These are phyloP conservation scores for Lasioglossum oenotherae DNA, from an alignment of 2,888 invertebrate genomes.

Conservation along the genomic window DNA sequence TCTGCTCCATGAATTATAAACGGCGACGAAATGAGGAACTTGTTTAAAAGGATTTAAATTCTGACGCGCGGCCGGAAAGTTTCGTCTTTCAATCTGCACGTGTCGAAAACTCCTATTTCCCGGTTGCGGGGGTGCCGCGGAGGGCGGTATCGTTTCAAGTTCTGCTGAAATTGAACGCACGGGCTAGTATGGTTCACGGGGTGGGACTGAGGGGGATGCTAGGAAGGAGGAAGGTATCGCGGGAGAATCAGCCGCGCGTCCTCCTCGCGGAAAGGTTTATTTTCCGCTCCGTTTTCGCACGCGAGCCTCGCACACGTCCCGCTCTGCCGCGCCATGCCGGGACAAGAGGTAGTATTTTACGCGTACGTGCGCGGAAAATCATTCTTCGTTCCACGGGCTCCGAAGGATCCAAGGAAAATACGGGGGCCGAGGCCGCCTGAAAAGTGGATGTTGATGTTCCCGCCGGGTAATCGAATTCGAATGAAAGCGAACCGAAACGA, in stretches of 20 bases:
- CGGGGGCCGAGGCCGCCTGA: not conserved
- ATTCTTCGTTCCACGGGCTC: conserved; percentile 14
- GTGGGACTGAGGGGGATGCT: not conserved
- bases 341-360: conserved; percentile 50
- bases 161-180: conserved; percentile 62
- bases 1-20: conserved; percentile 67
- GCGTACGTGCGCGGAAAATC: conserved; percentile 59
- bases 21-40: conserved; percentile 65
- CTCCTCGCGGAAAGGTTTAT: conserved; percentile 44
- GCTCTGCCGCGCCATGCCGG: conserved; percentile 7
- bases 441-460: conserved; percentile 29
- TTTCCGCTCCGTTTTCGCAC: conserved; percentile 38
- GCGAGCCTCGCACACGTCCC: conserved; percentile 43
- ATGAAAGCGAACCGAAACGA: conserved; percentile 27
- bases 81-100: conserved; percentile 57
- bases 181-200: not conserved
- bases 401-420: conserved; percentile 5
- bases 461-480: conserved; percentile 37
- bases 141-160: conserved; percentile 58
- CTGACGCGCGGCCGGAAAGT: conserved; percentile 54
- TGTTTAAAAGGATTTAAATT: conserved; percentile 69
- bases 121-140: not conserved
- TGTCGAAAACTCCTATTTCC: conserved; percentile 55
- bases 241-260: conserved; percentile 49
- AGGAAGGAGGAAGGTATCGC: conserved; percentile 45